Percentiles rank a stretch among this genome's conserved stretches.
phyloP scores from a whole-genome alignment of 2,113 vertebrate species.

The Coregonus clupeaformis region DNA sequence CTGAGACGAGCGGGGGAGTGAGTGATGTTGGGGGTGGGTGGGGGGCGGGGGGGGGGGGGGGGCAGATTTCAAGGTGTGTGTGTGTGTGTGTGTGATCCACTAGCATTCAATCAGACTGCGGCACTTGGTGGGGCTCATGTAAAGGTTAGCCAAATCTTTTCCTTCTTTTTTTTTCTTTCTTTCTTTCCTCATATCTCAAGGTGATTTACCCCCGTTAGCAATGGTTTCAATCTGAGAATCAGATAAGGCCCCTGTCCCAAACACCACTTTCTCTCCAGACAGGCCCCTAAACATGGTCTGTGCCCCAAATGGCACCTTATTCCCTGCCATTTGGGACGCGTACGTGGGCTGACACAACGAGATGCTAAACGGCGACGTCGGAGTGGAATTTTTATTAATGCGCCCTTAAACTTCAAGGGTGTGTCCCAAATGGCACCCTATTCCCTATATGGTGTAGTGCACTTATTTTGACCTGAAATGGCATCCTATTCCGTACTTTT shows the following conservation, averaged over 20 bases:
- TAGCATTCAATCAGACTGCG: too few relatives aligned
- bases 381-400: conserved; percentile 14
- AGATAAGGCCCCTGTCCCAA: conserved; percentile 5
- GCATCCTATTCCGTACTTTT: too few relatives aligned
- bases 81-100: too few relatives aligned
- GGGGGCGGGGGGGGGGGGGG: background rate
- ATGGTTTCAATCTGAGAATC: background rate
- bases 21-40: background rate
- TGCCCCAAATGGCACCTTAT: too few relatives aligned
- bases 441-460: too few relatives aligned
- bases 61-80: background rate
- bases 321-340: too few relatives aligned
- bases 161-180: background rate
- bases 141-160: conserved; percentile 1
- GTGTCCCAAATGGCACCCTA: too few relatives aligned
- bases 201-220: background rate
- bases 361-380: conserved; percentile 19
- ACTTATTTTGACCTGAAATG: too few relatives aligned
- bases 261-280: background rate
- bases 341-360: conserved; percentile 28
- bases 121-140: conserved; percentile 2
- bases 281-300: conserved; percentile 15
- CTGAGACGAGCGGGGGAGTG: too few relatives aligned
- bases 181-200: background rate
- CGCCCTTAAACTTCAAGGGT: background rate